Evolutionary conservation across 2,797 vertebrate genomes (phyloP).

Genomic region (Martes flavigula): DNA sequence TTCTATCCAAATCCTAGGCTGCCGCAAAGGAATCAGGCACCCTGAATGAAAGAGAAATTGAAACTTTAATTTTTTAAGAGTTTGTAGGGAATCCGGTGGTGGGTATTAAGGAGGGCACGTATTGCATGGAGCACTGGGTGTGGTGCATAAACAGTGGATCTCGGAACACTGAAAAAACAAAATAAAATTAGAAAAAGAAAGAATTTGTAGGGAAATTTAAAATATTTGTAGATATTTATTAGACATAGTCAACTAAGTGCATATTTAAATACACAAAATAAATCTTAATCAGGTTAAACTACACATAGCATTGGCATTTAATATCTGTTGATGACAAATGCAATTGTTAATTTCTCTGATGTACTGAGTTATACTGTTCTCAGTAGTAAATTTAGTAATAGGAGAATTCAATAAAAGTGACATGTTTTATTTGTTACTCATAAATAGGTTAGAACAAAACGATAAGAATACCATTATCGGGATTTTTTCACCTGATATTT

Average conservation of each 20-base stretch:
- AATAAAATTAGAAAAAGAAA: too few species aligned
- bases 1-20: neutral
- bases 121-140: too few species aligned
- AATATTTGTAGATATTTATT: neutral
- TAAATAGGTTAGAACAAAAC: neutral
- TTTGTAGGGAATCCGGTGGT: neutral
- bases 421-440: neutral
- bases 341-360: slow-evolving; percentile 39
- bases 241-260: neutral
- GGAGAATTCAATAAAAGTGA: neutral
- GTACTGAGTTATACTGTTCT: neutral
- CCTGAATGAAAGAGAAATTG: neutral
- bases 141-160: too few species aligned
- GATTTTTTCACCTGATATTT: neutral
- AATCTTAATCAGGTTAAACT: neutral
- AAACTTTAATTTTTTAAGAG: slow-evolving; percentile 20
- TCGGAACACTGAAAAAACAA: too few species aligned
- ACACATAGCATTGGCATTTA: neutral
- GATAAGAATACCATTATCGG: neutral
- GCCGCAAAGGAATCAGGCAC: neutral
- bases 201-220: neutral
- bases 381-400: slow-evolving; percentile 16
- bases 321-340: neutral
- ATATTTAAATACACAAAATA: neutral
- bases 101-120: too few species aligned